A percentile compares a stretch with the other conserved stretches of the same genome.
Conservation (phyloP, 2,113 vertebrate genomes). For the Phyllopteryx taeniolatus region DNA sequence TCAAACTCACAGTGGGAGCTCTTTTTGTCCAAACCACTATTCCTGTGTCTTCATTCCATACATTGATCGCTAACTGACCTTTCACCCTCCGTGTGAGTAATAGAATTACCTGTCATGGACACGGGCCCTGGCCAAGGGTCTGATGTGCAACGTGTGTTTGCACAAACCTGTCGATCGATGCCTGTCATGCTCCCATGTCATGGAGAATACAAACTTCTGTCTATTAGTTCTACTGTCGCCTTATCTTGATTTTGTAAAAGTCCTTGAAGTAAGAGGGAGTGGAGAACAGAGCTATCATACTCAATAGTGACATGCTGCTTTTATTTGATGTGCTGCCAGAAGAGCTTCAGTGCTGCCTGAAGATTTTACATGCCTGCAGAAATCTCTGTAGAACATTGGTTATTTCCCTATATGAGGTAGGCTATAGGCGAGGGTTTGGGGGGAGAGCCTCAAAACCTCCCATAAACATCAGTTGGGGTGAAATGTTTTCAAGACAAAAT, state of each 20-base stretch:
- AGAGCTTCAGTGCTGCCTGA: background rate
- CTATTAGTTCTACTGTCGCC: constrained; percentile 29
- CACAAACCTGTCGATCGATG: constrained; percentile 43
- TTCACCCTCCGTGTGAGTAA: constrained; percentile 55
- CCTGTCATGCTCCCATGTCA: constrained; percentile 29
- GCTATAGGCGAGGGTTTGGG: background rate
- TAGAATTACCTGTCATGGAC: constrained; percentile 62
- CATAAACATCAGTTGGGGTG: background rate
- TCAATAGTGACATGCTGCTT: background rate
- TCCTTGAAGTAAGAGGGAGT: constrained; percentile 26
- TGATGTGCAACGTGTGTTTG: constrained; percentile 53
- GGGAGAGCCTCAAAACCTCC: background rate
- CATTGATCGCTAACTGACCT: constrained; percentile 60
- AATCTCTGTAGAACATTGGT: background rate
- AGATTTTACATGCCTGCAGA: background rate
- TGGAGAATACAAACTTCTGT: constrained; percentile 12
- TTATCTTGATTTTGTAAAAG: constrained; percentile 32
- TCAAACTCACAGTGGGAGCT: constrained; percentile 16
- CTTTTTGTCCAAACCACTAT: constrained; percentile 39
- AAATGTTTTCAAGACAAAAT: too few relatives aligned
- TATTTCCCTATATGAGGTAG: background rate
- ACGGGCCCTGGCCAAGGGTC: constrained; percentile 55
- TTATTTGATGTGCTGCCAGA: background rate
- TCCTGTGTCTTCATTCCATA: constrained; percentile 32
- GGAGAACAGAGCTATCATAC: background rate